Evolutionary conservation across 2,888 invertebrate genomes (phyloP), one percentile per base, ranked within the genome.

Genomic region (Lampropteryx suffumata): DNA sequence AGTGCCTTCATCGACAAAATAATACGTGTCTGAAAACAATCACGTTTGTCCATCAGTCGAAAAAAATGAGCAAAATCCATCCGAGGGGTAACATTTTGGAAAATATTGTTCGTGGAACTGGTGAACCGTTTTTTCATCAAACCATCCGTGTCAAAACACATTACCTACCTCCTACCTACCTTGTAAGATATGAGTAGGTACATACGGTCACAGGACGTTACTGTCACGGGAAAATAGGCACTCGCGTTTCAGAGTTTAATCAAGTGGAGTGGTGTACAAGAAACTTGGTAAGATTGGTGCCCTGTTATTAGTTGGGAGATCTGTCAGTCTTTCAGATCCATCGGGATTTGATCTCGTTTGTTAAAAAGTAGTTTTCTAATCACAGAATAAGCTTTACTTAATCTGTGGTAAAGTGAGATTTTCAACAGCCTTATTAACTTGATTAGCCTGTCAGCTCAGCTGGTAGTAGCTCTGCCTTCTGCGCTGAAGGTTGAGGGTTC

Each of bases 11-110:
- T n/a, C n/a, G n/a, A n/a, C n/a, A n/a, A n/a, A n/a, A n/a, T n/a
- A 57, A 40, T 55, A 41, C 59, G 55, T 46, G 36, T 27, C 43
- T 17, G 21, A 47, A 42, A 57, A 57, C 55, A 55, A 46, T 44
- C 46, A 34, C 42, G 56, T 52, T 57, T 55, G 48, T 59, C 56
- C 47, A 55, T 66, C 65, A 59, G 50, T 51, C 50, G 49, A 50
- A 65, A 61, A 58, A 56, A 44, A 35, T 60, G 53, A 55, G 60
- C 69, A 64, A 65, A 65, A 65, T 65, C 50, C 59, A 61, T 58
- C 49, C 39, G 50, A 55, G 64, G 54, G 48, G 55, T 55, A 62
- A 52, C 5, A 21, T 21, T 21, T 21, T 21, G 54, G 60, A 65
- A 53, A 62, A 58, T 62, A 54, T 62, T 53, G 48, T 40, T 28